Evolutionary conservation across 1,140 invertebrate species (phyloP).

Genomic region (Atta colombica): DNA sequence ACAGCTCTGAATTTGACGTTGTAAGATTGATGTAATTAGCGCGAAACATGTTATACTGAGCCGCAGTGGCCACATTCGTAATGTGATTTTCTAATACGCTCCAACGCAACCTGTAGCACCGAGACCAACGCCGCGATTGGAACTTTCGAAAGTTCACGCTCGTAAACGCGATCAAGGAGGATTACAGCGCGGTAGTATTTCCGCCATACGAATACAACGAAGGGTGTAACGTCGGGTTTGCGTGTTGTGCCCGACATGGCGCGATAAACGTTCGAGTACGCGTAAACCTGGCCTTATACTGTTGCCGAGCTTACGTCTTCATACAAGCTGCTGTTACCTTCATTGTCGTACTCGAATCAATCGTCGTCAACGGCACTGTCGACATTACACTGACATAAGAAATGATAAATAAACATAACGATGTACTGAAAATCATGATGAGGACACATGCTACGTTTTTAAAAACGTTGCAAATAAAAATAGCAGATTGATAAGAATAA

Average conservation of each 20-base stretch:
- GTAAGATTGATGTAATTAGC: constrained; percentile 27
- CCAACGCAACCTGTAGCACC: constrained; percentile 69
- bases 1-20: constrained; percentile 14
- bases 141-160: constrained; percentile 72
- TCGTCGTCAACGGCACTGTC: constrained; percentile 47
- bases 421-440: neutral
- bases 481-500: constrained; percentile 1
- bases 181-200: constrained; percentile 73
- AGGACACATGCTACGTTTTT: neutral
- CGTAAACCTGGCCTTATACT: constrained; percentile 75
- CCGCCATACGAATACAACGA: constrained; percentile 64
- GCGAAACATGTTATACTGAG: constrained; percentile 14
- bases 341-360: constrained; percentile 57
- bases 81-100: constrained; percentile 55
- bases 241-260: constrained; percentile 72
- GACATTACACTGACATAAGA: constrained; percentile 32
- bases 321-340: constrained; percentile 41
- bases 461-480: neutral
- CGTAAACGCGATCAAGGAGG: constrained; percentile 72
- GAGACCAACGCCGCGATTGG: constrained; percentile 68
- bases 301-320: constrained; percentile 56
- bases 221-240: constrained; percentile 75
- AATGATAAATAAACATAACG: constrained; percentile 40
- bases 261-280: constrained; percentile 80
- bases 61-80: constrained; percentile 59